These are phyloP conservation scores for Vicugna pacos DNA, from an alignment of 2,113 vertebrate genomes.

Conservation along the genomic window DNA sequence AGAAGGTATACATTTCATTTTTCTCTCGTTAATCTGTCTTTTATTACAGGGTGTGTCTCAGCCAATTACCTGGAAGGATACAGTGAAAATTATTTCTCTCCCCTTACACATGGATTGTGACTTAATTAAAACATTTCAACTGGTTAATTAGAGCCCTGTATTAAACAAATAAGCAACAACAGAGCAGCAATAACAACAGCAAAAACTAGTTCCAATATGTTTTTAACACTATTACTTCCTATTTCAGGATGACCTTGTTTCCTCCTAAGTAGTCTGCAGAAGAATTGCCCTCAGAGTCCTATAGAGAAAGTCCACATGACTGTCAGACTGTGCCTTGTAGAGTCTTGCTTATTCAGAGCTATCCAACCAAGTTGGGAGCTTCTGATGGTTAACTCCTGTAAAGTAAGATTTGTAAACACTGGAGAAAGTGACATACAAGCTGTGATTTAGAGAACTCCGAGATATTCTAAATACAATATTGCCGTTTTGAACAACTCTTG, in stretches of 20 bases:
- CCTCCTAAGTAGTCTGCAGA: neutral
- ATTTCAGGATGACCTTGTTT: neutral
- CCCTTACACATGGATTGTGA: neutral
- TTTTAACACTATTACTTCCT: neutral
- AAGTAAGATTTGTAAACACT: neutral
- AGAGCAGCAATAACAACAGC: neutral
- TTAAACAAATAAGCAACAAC: neutral
- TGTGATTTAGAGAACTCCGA: neutral
- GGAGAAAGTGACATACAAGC: neutral
- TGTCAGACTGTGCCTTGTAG: fast-evolving
- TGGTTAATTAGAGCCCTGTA: neutral
- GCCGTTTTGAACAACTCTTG: neutral
- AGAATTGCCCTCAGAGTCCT: neutral
- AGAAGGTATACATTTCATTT: neutral
- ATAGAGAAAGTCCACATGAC: neutral
- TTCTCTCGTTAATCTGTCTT: neutral
- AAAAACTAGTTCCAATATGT: neutral
- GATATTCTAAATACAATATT: neutral
- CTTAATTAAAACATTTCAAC: neutral
- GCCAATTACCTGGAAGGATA: neutral
- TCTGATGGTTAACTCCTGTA: neutral
- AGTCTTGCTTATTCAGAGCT: neutral
- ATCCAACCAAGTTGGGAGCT: neutral
- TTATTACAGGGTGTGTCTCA: neutral
- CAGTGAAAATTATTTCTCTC: neutral